Evolutionary conservation across 2,113 vertebrate genomes (phyloP).

Genomic region (Pangasianodon gigas): DNA sequence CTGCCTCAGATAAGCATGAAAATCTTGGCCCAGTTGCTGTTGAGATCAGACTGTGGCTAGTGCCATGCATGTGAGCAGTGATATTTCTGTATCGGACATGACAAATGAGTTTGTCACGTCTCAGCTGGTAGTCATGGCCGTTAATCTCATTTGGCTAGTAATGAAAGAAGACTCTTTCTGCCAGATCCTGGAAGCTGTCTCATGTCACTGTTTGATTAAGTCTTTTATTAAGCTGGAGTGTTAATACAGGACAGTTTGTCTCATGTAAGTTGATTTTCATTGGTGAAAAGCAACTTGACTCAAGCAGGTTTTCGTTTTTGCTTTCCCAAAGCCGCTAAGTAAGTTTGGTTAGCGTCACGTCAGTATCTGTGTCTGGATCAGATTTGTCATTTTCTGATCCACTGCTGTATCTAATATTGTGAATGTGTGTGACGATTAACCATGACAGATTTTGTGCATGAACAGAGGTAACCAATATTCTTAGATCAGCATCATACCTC

Average conservation of each 20-base stretch:
- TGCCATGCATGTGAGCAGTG: background rate
- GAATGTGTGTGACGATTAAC: background rate
- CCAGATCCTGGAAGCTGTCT: constrained; percentile 13
- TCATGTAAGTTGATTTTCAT: too few species aligned
- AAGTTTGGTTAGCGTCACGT: background rate
- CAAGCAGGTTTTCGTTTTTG: background rate
- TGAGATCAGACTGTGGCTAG: constrained; percentile 3
- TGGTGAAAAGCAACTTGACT: background rate
- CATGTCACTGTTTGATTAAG: background rate
- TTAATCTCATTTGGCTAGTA: constrained; percentile 28
- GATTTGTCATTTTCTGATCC: background rate
- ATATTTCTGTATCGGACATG: constrained; percentile 19
- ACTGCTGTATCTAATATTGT: background rate
- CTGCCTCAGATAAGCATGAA: constrained; percentile 7
- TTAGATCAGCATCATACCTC: background rate
- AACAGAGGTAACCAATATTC: background rate
- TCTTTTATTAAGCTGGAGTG: background rate
- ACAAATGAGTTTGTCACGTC: constrained; percentile 9
- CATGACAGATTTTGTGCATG: background rate
- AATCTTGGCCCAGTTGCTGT: background rate
- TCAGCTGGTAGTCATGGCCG: constrained; percentile 26
- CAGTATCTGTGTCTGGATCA: background rate
- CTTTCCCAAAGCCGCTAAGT: background rate
- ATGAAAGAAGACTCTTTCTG: background rate
- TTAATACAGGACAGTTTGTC: background rate